Evolutionary conservation across 2,113 vertebrate genomes (phyloP), one percentile per base, ranked within the genome.

Genomic region (Fukomys damarensis): DNA sequence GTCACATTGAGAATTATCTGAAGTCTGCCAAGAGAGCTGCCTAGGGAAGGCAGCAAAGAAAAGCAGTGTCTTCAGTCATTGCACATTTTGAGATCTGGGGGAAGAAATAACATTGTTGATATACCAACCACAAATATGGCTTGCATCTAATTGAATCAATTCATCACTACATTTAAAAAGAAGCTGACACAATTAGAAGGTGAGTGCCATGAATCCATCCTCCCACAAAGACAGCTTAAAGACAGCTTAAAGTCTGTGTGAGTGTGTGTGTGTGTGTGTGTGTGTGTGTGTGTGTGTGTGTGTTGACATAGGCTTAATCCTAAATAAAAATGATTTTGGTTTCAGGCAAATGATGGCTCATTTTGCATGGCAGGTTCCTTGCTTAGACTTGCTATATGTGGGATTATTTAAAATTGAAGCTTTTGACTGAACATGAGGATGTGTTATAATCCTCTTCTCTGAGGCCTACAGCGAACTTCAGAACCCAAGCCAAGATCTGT

Each of bases 321-420:
- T 86, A 79, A 92, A 96, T 70, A 88, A 91, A 79, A 65, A 85
- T 46, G 85, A 38, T 54, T 35, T 32, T n/a, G 49, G n/a, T 59
- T 93, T 89, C n/a, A 83, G 61, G 89, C 14, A 84, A 58, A 70
- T 66, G 54, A 66, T 89, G 72, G 35, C 63, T 97, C 41, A 65
- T 83, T 93, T 93, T 74, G 49, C 43, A 32, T 59, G 89, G 77
- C 2, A 41, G 38, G 49, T 35, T 95, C 17, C 41, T 93, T 72
- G 74, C 83, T 32, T 65, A 63, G 12, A 76, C 79, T 17, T 49
- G 38, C 14, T 66, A 80, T 87, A 87, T 58, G 41, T 83, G 95
- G 94, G 49, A 54, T 79, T 94, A 85, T 79, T 97, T 92, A 70
- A 43, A 94, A 46, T 65, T 14, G 74, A 95, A 95, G 61, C 5